Conservation (phyloP, 1,140 invertebrate species). For the Grapholita molesta region DNA sequence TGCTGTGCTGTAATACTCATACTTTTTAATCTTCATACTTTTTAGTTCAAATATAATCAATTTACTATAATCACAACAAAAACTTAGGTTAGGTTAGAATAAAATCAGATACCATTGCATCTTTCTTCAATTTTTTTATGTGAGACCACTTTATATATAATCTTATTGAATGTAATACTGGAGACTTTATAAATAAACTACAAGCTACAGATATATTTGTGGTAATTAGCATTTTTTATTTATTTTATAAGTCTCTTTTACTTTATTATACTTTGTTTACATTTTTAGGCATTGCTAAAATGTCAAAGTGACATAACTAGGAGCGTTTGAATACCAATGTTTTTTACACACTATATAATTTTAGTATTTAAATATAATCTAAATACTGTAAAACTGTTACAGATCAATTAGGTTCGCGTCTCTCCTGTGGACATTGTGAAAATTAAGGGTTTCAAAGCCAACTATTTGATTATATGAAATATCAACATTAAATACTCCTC, state of each 20-base stretch:
- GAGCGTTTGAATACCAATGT: not conserved
- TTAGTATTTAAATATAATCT: too few relatives aligned
- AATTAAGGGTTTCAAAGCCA: too few relatives aligned
- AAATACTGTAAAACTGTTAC: too few relatives aligned
- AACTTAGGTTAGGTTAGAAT: not conserved
- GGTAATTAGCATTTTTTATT: not conserved
- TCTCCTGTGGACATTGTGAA: too few relatives aligned
- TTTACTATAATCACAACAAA: not conserved
- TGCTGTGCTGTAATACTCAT: too few relatives aligned
- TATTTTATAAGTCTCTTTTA: not conserved
- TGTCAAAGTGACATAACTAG: not conserved
- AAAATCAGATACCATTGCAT: not conserved
- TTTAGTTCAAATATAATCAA: not conserved
- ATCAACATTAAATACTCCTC: too few relatives aligned
- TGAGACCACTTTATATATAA: not conserved
- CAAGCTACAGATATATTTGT: not conserved
- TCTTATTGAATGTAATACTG: not conserved
- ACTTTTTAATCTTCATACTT: too few relatives aligned
- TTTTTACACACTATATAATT: not conserved
- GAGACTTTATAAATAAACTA: not conserved
- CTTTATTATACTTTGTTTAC: not conserved
- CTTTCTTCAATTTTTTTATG: not conserved
- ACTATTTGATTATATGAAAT: too few relatives aligned
- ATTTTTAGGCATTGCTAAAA: not conserved
- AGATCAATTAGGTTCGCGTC: too few relatives aligned